These are phyloP conservation scores for Hoplostethus mediterraneus DNA, from an alignment of 2,797 vertebrate species.

Conservation along the genomic window DNA sequence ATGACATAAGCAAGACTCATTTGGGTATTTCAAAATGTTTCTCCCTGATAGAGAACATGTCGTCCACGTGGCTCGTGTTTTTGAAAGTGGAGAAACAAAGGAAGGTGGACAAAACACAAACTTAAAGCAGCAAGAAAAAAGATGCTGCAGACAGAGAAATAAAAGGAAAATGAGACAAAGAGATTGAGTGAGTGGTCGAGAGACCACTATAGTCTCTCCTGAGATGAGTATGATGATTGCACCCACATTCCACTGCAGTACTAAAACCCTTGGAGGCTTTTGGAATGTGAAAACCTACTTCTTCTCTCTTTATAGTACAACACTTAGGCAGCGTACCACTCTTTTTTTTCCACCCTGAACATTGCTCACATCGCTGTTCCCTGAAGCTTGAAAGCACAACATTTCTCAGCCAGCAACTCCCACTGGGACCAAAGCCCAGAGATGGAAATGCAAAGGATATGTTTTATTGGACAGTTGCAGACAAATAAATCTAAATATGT, in stretches of 20 bases:
- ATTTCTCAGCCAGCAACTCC: conserved; percentile 86
- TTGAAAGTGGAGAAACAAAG: conserved; percentile 29
- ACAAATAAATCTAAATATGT: conserved; percentile 90
- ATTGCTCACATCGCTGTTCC: conserved; percentile 86
- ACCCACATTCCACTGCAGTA: conserved; percentile 73
- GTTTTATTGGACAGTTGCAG: conserved; percentile 88
- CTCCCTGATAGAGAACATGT: conserved; percentile 58
- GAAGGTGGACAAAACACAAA: conserved; percentile 24
- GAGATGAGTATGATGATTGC: conserved; percentile 80
- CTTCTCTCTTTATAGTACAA: conserved; percentile 80
- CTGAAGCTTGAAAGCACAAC: conserved; percentile 87
- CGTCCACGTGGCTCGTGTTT: conserved; percentile 35
- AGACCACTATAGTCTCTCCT: conserved; percentile 64
- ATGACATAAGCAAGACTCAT: conserved; percentile 63
- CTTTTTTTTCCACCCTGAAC: conserved; percentile 74
- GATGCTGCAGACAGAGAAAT: conserved; percentile 46
- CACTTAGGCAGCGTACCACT: conserved; percentile 76
- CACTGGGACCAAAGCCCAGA: conserved; percentile 83
- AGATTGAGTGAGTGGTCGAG: conserved; percentile 67
- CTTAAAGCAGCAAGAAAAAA: conserved; percentile 35
- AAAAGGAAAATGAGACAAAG: conserved; percentile 62
- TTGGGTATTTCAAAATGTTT: conserved; percentile 56
- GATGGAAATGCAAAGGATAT: conserved; percentile 85
- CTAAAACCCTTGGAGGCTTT: conserved; percentile 78
- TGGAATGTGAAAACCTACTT: conserved; percentile 78